Evolutionary conservation across 2,888 invertebrate species (phyloP).

Genomic region (Priocnemis perturbator): DNA sequence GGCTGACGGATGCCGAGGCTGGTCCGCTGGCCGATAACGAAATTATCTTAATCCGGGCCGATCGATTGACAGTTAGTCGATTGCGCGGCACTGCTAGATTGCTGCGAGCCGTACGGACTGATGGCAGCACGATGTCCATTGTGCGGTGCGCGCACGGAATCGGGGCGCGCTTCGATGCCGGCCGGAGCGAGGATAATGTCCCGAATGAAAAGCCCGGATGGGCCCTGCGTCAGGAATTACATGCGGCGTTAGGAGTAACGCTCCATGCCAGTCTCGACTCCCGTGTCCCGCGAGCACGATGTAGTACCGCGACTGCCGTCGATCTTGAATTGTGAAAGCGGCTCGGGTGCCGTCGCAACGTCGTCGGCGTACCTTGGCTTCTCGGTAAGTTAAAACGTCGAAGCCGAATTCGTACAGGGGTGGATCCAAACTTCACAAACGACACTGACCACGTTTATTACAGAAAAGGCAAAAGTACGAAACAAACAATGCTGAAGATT

Average conservation of each 20-base stretch:
- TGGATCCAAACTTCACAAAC: too few species aligned
- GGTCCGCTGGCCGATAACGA: slow-evolving; percentile 60
- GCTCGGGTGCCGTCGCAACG: too few species aligned
- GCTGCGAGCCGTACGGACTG: slow-evolving; percentile 42
- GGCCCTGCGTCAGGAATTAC: not conserved
- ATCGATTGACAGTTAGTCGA: slow-evolving; percentile 68
- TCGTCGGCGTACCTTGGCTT: too few species aligned
- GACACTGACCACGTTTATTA: too few species aligned
- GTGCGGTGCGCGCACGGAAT: slow-evolving; percentile 45
- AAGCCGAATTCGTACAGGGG: too few species aligned
- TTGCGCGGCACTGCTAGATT: slow-evolving; percentile 53
- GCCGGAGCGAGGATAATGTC: slow-evolving; percentile 49
- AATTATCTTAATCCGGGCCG: slow-evolving; percentile 66
- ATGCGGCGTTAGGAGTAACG: too few species aligned
- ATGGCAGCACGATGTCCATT: slow-evolving; percentile 52
- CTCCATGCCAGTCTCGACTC: too few species aligned
- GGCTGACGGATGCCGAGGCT: slow-evolving; percentile 56
- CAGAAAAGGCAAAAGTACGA: too few species aligned
- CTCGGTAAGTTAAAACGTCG: too few species aligned
- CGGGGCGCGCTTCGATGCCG: slow-evolving; percentile 51
- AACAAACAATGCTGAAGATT: too few species aligned
- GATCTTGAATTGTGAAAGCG: not conserved
- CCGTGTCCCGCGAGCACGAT: too few species aligned
- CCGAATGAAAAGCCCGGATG: slow-evolving; percentile 41
- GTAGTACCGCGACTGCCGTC: too few species aligned